phyloP scores from a whole-genome alignment of 1,140 invertebrate species.

The Eufriesea mexicana region DNA sequence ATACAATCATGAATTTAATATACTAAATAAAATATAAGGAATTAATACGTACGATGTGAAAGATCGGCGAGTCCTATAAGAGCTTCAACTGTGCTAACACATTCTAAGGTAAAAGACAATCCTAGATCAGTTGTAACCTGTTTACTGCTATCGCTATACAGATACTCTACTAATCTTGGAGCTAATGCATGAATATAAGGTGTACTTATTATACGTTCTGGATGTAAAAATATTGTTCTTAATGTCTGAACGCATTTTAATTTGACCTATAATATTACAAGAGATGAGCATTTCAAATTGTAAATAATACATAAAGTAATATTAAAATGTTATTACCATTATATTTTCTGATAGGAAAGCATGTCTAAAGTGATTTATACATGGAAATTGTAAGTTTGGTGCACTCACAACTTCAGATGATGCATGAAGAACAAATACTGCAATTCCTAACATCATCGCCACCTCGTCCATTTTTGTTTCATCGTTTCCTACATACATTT shows the following conservation, averaged over 20 bases:
- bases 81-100: constrained; percentile 87
- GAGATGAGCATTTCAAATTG: constrained; percentile 3
- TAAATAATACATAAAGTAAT: constrained; percentile 14
- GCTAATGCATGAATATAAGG: constrained; percentile 92
- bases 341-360: constrained; percentile 90
- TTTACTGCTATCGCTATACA: constrained; percentile 86
- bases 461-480: constrained; percentile 92
- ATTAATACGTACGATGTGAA: constrained; percentile 87
- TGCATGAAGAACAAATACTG: constrained; percentile 93
- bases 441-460: constrained; percentile 92
- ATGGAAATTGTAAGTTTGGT: constrained; percentile 94
- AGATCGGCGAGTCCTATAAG: constrained; percentile 89
- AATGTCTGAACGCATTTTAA: constrained; percentile 91
- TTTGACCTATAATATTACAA: constrained; percentile 84
- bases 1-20: constrained; percentile 9
- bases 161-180: constrained; percentile 87
- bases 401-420: constrained; percentile 89
- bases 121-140: constrained; percentile 84
- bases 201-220: constrained; percentile 87
- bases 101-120: constrained; percentile 86
- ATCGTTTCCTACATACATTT: constrained; percentile 83
- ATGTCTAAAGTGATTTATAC: constrained; percentile 95
- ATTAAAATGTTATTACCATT: constrained; percentile 82
- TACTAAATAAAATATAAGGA: constrained; percentile 8
- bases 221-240: constrained; percentile 88